Evolutionary conservation across 30 jellyfish, hydroid and myxozoan genomes (phyloP).

Genomic region (Turritopsis rubra): DNA sequence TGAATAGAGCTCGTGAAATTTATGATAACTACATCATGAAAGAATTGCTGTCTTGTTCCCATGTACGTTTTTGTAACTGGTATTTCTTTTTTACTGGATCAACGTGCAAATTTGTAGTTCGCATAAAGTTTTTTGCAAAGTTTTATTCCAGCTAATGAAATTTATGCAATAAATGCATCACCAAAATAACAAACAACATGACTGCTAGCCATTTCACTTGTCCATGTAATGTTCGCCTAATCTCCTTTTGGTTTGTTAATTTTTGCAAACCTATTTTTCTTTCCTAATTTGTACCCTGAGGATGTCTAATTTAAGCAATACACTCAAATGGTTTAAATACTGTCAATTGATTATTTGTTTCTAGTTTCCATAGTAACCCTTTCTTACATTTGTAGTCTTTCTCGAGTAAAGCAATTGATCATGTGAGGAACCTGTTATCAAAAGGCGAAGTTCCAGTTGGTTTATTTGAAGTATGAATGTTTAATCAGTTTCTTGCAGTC

Average conservation of each 20-base stretch:
- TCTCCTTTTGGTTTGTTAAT: no score
- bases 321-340: neutral
- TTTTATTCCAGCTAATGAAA: no score
- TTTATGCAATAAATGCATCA: no score
- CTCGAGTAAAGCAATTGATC: slow-evolving; percentile 83
- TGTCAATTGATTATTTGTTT: neutral
- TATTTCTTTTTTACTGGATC: neutral
- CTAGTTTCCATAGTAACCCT: neutral
- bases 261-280: no score
- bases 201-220: no score
- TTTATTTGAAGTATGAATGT: slow-evolving; percentile 61
- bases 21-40: slow-evolving; percentile 90
- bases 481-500: neutral
- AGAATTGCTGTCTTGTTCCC: slow-evolving; percentile 91
- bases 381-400: slow-evolving; percentile 55
- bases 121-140: no score
- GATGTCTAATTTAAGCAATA: neutral
- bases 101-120: no score
- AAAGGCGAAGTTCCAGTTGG: slow-evolving; percentile 93
- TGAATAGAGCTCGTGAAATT: slow-evolving; percentile 76
- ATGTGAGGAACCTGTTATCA: slow-evolving; percentile 68
- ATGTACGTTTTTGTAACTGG: slow-evolving; percentile 40
- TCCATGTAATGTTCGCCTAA: no score
- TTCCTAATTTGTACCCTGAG: neutral
- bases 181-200: no score